These are phyloP conservation scores for Eupeodes luniger DNA, from an alignment of 2,888 invertebrate species.

Conservation along the genomic window DNA sequence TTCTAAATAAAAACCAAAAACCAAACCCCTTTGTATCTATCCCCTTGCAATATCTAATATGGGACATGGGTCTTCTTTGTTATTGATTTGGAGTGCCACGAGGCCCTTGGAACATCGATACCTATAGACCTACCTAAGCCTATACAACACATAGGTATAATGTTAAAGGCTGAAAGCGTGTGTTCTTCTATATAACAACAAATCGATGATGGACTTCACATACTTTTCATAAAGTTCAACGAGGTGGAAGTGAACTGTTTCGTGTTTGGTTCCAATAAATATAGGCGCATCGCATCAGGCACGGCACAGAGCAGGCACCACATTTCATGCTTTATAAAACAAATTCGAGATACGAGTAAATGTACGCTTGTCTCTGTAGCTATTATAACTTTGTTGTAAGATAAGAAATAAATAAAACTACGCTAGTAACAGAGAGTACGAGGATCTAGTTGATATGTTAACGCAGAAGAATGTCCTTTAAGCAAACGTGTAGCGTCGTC, in stretches of 20 bases:
- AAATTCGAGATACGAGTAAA: slow-evolving; percentile 17
- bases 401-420: background rate
- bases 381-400: slow-evolving; percentile 17
- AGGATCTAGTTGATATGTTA: too few relatives aligned
- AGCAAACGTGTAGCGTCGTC: too few relatives aligned
- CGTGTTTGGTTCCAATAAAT: background rate
- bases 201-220: slow-evolving; percentile 74
- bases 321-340: slow-evolving; percentile 31
- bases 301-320: background rate
- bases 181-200: slow-evolving; percentile 26
- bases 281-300: background rate
- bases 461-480: slow-evolving; percentile 9
- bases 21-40: background rate
- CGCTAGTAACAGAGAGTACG: too few relatives aligned
- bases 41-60: background rate
- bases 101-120: background rate
- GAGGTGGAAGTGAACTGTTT: slow-evolving; percentile 42
- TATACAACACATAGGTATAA: background rate
- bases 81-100: slow-evolving; percentile 43
- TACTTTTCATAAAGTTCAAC: slow-evolving; percentile 58
- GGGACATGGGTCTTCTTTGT: slow-evolving; percentile 53
- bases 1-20: slow-evolving; percentile 27
- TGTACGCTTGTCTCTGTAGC: too few relatives aligned
- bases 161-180: slow-evolving; percentile 18
- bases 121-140: background rate